phyloP scores from a whole-genome alignment of 2,888 invertebrate species.

The Dendrolimus houi region DNA sequence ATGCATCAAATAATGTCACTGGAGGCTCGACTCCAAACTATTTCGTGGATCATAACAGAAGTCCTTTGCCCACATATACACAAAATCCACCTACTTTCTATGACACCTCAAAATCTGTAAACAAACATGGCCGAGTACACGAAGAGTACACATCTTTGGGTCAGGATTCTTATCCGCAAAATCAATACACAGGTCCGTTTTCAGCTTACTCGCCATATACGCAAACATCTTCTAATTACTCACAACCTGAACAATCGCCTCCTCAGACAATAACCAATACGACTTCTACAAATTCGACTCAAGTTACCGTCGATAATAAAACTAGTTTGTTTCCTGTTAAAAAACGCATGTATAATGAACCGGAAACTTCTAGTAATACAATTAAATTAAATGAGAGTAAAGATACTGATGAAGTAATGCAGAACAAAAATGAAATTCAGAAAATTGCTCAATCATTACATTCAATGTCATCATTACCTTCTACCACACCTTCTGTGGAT shows the following conservation, averaged over 20 bases:
- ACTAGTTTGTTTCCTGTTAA: conserved; percentile 77
- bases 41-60: conserved; percentile 62
- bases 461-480: conserved; percentile 25
- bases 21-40: conserved; percentile 58
- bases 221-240: conserved; percentile 45
- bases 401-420: conserved; percentile 20
- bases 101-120: conserved; percentile 73
- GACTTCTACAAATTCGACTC: conserved; percentile 25
- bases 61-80: conserved; percentile 57
- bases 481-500: conserved; percentile 39
- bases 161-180: conserved; percentile 73
- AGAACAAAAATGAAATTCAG: conserved; percentile 40
- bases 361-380: conserved; percentile 35
- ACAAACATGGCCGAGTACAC: conserved; percentile 65
- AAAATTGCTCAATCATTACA: conserved; percentile 36
- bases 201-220: conserved; percentile 53
- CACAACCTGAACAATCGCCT: conserved; percentile 43
- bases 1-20: conserved; percentile 48
- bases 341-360: conserved; percentile 78
- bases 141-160: conserved; percentile 75
- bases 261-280: conserved; percentile 29
- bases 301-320: conserved; percentile 45
- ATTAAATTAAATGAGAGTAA: conserved; percentile 37
- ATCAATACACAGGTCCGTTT: conserved; percentile 56
- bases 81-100: conserved; percentile 76